Conservation (phyloP, 2,797 vertebrate genomes). For the Lepus townsendii region DNA sequence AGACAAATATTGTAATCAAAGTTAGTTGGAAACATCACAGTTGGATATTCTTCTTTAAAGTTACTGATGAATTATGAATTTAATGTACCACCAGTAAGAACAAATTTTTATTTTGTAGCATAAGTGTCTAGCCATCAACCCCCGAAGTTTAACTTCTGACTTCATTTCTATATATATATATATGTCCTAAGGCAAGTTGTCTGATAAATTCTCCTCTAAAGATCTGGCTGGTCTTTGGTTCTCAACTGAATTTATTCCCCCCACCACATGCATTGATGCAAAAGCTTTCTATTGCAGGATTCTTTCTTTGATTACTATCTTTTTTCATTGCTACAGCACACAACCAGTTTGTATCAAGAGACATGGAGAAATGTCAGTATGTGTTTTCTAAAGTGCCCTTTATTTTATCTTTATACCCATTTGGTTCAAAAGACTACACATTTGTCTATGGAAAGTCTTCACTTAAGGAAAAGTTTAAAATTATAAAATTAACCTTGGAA, state of each 20-base stretch:
- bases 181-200: constrained; percentile 74
- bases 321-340: constrained; percentile 58
- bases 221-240: constrained; percentile 66
- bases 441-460: constrained; percentile 51
- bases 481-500: constrained; percentile 65
- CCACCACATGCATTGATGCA: constrained; percentile 17
- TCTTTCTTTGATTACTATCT: constrained; percentile 73
- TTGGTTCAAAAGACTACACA: constrained; percentile 72
- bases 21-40: constrained; percentile 52
- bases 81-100: constrained; percentile 61
- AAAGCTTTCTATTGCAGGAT: constrained; percentile 66
- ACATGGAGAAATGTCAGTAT: constrained; percentile 73
- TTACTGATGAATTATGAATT: constrained; percentile 73
- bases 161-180: constrained; percentile 24
- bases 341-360: constrained; percentile 77
- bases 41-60: constrained; percentile 66
- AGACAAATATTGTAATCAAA: constrained; percentile 66
- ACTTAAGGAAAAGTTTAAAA: constrained; percentile 73
- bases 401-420: constrained; percentile 70
- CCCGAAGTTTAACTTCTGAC: constrained; percentile 66
- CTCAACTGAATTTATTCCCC: constrained; percentile 66
- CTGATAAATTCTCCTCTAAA: constrained; percentile 79
- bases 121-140: constrained; percentile 57
- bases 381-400: constrained; percentile 77
- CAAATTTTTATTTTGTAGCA: constrained; percentile 69